These are phyloP conservation scores for Euwallacea similis DNA, from an alignment of 1,140 invertebrate species.

Conservation along the genomic window DNA sequence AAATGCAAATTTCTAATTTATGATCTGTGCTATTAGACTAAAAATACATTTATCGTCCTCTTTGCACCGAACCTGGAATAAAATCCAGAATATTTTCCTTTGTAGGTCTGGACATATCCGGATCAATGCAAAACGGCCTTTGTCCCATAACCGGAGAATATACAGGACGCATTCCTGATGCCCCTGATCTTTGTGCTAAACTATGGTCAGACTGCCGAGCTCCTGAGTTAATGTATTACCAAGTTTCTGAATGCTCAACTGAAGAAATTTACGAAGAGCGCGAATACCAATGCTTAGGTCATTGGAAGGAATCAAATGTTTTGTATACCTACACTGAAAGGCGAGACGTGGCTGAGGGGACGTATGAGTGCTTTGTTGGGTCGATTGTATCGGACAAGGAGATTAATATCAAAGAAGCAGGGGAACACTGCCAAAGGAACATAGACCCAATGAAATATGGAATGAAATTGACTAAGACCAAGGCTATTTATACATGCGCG, in stretches of 20 bases:
- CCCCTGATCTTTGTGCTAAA: constrained; percentile 69
- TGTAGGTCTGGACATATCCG: constrained; percentile 57
- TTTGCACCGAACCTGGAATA: neutral
- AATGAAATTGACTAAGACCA: constrained; percentile 61
- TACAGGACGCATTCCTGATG: constrained; percentile 66
- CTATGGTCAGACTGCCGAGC: constrained; percentile 71
- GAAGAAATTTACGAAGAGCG: constrained; percentile 70
- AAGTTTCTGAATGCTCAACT: constrained; percentile 65
- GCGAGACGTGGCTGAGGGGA: constrained; percentile 61
- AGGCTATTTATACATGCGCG: constrained; percentile 38
- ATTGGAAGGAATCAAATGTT: constrained; percentile 69
- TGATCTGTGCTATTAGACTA: neutral
- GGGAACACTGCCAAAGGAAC: constrained; percentile 67
- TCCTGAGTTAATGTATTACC: constrained; percentile 73
- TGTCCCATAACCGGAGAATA: constrained; percentile 74
- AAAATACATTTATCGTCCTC: neutral
- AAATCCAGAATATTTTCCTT: constrained; percentile 11
- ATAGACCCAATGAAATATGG: constrained; percentile 64
- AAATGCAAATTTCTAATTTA: too few species aligned
- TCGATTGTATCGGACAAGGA: constrained; percentile 65
- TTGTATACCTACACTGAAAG: constrained; percentile 73
- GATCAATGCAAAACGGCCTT: constrained; percentile 52
- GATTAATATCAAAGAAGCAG: constrained; percentile 67
- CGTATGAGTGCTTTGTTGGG: constrained; percentile 73
- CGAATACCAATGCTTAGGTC: constrained; percentile 70